Evolutionary conservation across 1,140 invertebrate genomes (phyloP), one percentile per base, ranked within the genome.

Genomic region (Radopholus similis): DNA sequence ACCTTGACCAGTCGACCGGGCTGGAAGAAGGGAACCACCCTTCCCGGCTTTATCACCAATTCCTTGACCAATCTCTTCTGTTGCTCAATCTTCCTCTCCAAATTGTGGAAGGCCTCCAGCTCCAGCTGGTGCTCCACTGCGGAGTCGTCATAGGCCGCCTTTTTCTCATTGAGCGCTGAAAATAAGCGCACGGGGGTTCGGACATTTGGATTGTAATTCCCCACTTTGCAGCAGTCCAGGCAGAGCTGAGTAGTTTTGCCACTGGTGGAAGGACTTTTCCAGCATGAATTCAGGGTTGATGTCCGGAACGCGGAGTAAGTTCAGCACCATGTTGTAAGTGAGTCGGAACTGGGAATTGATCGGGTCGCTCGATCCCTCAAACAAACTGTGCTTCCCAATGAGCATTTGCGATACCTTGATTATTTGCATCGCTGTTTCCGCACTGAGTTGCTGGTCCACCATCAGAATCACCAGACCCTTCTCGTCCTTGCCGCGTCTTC

Each of bases 221-320:
- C 37, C 86, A 91, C 90, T 89, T 63, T 93, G 88, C 77, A 90
- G 88, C 4, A 97, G 86, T 53, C 89, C 87, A 3, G 96, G 96
- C 76, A 99, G 93, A 23, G 88, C 86, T 0, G 93, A 88, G 85
- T 97, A 95, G 86, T 97, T 98, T 85, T 99, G 96, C 82, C 98
- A 99, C 83, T 99, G 95, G 84, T 90, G 95, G 83, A 99, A 99
- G 77, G 92, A 95, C 70, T 93, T 87, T 82, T 98, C 93, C 76
- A 99, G 85, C 92, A 99, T 97, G 76, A 95, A 98, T 83, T 99
- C 94, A 0, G 96, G 95, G 87, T 98, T 98, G 64, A 99, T 97
- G 85, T 97, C 95, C 85, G 99, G 95, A 5, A 99, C 96, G 81
- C 87, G 72, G 38, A 98, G 84, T 67, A 98, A 85, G 87, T 98